Evolutionary conservation across 1,140 invertebrate species (phyloP), one percentile per base, ranked within the genome.

Genomic region (Drosophila novamexicana): DNA sequence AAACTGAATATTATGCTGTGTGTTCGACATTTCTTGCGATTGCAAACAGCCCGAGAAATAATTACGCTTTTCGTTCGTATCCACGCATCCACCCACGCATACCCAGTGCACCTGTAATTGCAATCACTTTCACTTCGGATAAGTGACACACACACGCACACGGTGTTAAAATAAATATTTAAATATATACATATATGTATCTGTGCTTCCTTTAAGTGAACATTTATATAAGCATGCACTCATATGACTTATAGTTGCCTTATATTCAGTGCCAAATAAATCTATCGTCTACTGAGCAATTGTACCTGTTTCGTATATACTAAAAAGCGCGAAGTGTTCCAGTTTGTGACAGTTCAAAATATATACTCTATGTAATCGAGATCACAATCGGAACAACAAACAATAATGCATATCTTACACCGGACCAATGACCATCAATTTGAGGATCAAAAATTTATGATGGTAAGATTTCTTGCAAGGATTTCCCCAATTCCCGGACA

Each of bases 401-500:
- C 36, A 69, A 83, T 50, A 73, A 92, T 92, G 91, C 91, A 92
- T 77, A 92, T 92, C 56, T 75, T 92, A 74, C 91, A 92, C 58
- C 85, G 91, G 75, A 92, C 81, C 67, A 92, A 92, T 75, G 91
- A 92, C 49, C 91, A 92, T 64, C 91, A 92, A 65, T 92, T 92
- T 44, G 91, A 92, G 77, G 91, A 92, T 81, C 91, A 92, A 65
- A 92, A 92, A 68, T 92, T 92, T 73, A 92, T 92, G 90, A 92
- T 92, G 91, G 91, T 92, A 84, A 91, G 91, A 71, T 29, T 29
- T 5, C 5, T 5, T 29, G 22, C 22, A 5, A 29, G 22, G 22
- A 29, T 29, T 29, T 22, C 22, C 18, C 18, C 18, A 1, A 18
- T 18, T 18, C 1, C 18, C 18, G 18, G 1, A 18, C 18, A 18